Evolutionary conservation across 2,888 invertebrate genomes (phyloP).

Genomic region (Agrilus cyanescens): DNA sequence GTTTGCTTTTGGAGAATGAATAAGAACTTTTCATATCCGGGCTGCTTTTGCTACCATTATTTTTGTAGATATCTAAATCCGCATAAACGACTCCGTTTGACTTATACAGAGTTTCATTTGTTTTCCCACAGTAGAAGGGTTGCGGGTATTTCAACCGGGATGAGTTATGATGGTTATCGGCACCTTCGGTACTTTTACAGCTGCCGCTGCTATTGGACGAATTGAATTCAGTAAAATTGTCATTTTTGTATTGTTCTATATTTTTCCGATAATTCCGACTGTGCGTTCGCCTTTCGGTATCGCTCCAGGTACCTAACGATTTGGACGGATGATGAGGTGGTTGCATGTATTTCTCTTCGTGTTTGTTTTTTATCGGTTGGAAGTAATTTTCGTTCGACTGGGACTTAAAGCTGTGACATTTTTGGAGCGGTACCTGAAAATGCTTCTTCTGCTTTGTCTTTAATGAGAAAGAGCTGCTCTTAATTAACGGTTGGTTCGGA

Average conservation of each 20-base stretch:
- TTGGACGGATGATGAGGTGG: no score
- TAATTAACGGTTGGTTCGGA: constrained; percentile 24
- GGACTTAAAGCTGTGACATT: constrained; percentile 49
- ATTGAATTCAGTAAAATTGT: constrained; percentile 8
- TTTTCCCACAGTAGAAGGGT: constrained; percentile 25
- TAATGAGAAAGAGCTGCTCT: constrained; percentile 35
- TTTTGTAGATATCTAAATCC: constrained; percentile 35
- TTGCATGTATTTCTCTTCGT: constrained; percentile 35
- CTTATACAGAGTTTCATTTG: constrained; percentile 18
- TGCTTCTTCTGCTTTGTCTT: constrained; percentile 43
- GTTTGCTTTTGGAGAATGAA: constrained; percentile 20
- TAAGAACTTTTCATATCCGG: constrained; percentile 8
- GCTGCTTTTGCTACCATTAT: constrained; percentile 12
- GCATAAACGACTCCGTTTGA: constrained; percentile 38
- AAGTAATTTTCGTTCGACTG: constrained; percentile 46
- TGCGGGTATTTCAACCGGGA: constrained; percentile 36
- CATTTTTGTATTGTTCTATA: constrained; percentile 26
- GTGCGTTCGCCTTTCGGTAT: constrained; percentile 15
- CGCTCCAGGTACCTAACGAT: no score
- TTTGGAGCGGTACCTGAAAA: constrained; percentile 51
- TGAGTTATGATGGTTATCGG: constrained; percentile 30
- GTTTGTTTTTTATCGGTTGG: constrained; percentile 52
- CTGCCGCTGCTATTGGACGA: constrained; percentile 27
- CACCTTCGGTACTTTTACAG: constrained; percentile 28
- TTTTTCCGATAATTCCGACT: constrained; percentile 6